Evolutionary conservation across 30 jellyfish, hydroid and myxozoan genomes (phyloP).

Genomic region (Haliclystus octoradiatus): DNA sequence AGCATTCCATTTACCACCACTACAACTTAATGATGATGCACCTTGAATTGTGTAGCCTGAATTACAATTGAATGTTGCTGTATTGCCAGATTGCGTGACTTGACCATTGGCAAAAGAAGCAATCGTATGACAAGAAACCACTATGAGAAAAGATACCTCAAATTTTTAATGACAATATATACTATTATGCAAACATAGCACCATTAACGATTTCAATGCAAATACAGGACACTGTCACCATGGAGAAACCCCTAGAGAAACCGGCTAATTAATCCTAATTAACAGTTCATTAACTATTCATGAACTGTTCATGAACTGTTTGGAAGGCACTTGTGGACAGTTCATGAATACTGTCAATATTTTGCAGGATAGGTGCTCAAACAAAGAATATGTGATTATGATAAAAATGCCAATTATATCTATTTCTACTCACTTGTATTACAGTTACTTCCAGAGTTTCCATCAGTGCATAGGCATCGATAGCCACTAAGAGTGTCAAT

Average conservation of each 20-base stretch:
- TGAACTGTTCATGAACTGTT: too few relatives aligned
- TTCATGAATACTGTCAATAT: too few relatives aligned
- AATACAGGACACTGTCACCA: too few relatives aligned
- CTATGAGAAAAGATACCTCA: constrained; percentile 14
- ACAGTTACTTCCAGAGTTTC: constrained; percentile 64
- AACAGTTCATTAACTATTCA: too few relatives aligned
- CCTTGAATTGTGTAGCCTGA: constrained; percentile 57
- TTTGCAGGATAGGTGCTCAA: too few relatives aligned
- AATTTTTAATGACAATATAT: not conserved
- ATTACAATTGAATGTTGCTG: constrained; percentile 50
- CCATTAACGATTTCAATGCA: too few relatives aligned
- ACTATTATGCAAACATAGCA: too few relatives aligned
- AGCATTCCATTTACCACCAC: constrained; percentile 59
- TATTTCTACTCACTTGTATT: constrained; percentile 30
- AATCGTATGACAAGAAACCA: constrained; percentile 43
- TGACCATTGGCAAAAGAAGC: constrained; percentile 60
- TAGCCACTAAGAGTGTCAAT: constrained; percentile 52
- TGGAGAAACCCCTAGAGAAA: too few relatives aligned
- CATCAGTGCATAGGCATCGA: constrained; percentile 73
- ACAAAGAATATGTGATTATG: too few relatives aligned
- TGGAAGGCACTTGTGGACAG: too few relatives aligned
- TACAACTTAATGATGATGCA: constrained; percentile 29
- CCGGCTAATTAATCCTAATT: too few relatives aligned
- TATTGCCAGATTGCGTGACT: constrained; percentile 26
- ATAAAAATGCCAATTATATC: too few relatives aligned